A percentile compares a stretch with the other conserved stretches of the same genome.
Conservation (phyloP, 1,140 invertebrate species). For the Sycophila sp. region DNA sequence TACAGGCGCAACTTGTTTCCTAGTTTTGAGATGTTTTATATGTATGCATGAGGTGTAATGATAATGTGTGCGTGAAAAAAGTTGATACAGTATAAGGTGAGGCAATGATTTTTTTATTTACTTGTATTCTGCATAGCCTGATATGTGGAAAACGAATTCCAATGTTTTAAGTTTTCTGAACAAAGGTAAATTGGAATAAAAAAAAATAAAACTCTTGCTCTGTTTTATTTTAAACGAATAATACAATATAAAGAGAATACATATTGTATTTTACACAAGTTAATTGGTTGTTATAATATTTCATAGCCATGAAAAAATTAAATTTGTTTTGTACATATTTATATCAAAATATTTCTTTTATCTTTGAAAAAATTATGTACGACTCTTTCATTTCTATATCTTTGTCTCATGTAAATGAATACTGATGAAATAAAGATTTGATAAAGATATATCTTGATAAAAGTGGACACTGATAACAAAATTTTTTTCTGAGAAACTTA, state of each 20-base stretch:
- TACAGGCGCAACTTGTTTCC: slow-evolving; percentile 31
- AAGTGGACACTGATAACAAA: slow-evolving; percentile 1
- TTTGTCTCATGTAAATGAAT: slow-evolving; percentile 9
- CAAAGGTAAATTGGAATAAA: slow-evolving; percentile 30
- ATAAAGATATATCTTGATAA: slow-evolving; percentile 24
- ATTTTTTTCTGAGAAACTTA: slow-evolving; percentile 16
- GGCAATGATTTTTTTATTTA: slow-evolving; percentile 33
- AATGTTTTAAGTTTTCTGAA: slow-evolving; percentile 8
- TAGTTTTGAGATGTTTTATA: slow-evolving; percentile 40
- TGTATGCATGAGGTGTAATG: slow-evolving; percentile 14
- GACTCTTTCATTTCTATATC: slow-evolving; percentile 4
- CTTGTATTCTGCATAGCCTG: slow-evolving; percentile 15
- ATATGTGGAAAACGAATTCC: slow-evolving; percentile 6
- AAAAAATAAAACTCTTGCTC: slow-evolving; percentile 14
- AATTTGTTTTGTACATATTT: slow-evolving; percentile 26
- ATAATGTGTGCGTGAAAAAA: slow-evolving; percentile 17
- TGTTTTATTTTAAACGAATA: slow-evolving; percentile 35
- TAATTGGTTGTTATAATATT: slow-evolving; percentile 10
- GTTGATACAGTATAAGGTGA: slow-evolving; percentile 28
- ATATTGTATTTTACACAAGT: slow-evolving; percentile 35
- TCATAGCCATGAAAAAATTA: slow-evolving; percentile 34
- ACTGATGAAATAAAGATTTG: slow-evolving; percentile 6
- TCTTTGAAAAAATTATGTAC: slow-evolving; percentile 33
- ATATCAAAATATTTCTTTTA: slow-evolving; percentile 38
- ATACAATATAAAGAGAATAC: slow-evolving; percentile 32